Evolutionary conservation across 2,113 vertebrate genomes (phyloP).

Genomic region (Paedocypris sp.): DNA sequence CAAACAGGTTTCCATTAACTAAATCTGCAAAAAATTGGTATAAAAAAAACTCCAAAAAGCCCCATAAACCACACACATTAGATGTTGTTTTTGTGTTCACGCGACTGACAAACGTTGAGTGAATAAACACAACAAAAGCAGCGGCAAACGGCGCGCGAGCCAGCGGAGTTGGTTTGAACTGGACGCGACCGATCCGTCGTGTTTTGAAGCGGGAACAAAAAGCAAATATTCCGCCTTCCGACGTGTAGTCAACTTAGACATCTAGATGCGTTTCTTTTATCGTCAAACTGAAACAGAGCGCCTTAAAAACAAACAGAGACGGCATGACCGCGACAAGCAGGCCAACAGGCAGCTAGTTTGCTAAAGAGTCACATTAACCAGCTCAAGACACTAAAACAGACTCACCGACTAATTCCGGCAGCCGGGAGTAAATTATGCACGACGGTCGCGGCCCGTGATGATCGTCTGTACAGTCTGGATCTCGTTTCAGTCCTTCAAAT

Average conservation of each 20-base stretch:
- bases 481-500: background rate
- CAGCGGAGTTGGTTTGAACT: background rate
- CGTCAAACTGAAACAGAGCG: background rate
- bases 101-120: background rate
- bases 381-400: background rate
- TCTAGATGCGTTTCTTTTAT: background rate
- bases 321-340: constrained; percentile 13
- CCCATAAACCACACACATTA: background rate
- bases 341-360: constrained; percentile 9
- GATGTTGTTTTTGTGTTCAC: background rate
- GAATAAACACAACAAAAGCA: constrained; percentile 5
- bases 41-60: no score
- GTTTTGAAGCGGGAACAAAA: background rate
- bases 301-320: background rate
- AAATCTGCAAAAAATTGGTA: no score
- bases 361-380: constrained; percentile 12
- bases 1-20: no score
- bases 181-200: background rate
- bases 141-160: background rate
- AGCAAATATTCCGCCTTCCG: background rate
- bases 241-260: background rate
- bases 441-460: background rate
- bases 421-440: background rate
- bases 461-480: background rate
- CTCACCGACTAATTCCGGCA: constrained; percentile 8